Evolutionary conservation across 2,113 vertebrate genomes (phyloP), one percentile per base, ranked within the genome.

Genomic region (Cervus canadensis): DNA sequence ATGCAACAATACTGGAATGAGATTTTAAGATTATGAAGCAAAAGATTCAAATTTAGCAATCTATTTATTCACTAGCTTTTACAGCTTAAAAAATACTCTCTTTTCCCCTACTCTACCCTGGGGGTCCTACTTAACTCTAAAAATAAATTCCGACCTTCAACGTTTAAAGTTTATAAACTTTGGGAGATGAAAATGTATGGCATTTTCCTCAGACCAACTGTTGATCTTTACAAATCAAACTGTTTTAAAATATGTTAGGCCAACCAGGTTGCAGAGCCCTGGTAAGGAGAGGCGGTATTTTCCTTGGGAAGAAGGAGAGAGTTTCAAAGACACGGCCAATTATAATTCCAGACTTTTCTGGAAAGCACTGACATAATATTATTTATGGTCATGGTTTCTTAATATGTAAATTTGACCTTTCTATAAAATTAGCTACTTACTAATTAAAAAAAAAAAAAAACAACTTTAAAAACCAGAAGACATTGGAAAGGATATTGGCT

Each of bases 201-300:
- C 28, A 52, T 96, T 97, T 97, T 95, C 16, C 56, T 89, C 30
- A 76, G 45, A 91, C 28, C 26, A 57, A 17, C 33, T 90, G 3
- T 85, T 83, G 71, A 71, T 82, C 9, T 95, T 97, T 93, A 62
- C 10, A 93, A 79, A n/a, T 50, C 8, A 92, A 56, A 76, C 19
- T n/a, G 64, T 84, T 95, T 71, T 2, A 2, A 84, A 97, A 95
- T n/a, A 45, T 82, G 85, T 97, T 78, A 92, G 28, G 86, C 43
- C 48, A 79, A 78, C 3, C 48, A 85, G 26, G 23, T 16, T 60
- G 25, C 23, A 89, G 56, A 85, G 86, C 10, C 19, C 50, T 91
- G 30, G 36, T 33, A 28, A 95, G 10, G 6, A 30, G 15, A 84
- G 23, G 50, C 3, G 71, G 2, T 82, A 0, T 74, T 88, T 82